A percentile compares a stretch with the other conserved stretches of the same genome.
These are phyloP conservation scores for Trogon melanurus DNA, from an alignment of 2,113 vertebrate genomes.

Conservation along the genomic window DNA sequence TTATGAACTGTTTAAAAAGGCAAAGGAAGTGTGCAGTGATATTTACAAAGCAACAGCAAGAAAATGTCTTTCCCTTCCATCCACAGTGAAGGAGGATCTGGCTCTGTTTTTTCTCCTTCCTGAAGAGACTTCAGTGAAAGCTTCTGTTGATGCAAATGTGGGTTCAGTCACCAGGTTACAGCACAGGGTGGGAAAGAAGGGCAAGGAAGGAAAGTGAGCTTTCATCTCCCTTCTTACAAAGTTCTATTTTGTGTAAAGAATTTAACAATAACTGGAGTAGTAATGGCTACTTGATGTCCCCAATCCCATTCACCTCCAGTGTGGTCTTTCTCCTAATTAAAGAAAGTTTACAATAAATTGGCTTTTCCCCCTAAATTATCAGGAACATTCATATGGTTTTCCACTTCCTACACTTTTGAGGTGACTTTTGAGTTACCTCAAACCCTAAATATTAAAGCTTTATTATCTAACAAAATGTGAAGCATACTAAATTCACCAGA, in stretches of 20 bases:
- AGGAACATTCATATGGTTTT: not conserved
- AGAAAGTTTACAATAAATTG: not conserved
- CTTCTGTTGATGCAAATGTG: rapidly evolving
- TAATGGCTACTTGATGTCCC: rapidly evolving
- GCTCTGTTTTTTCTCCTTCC: not conserved
- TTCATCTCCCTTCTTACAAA: not conserved
- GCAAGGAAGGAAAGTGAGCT: not conserved
- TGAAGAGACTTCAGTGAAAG: not conserved
- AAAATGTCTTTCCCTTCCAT: not conserved
- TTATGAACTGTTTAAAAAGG: not conserved
- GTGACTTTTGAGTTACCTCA: not conserved
- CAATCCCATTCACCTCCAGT: not conserved
- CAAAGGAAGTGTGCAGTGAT: not conserved
- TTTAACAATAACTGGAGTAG: not conserved
- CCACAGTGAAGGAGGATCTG: not conserved
- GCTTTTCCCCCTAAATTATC: not conserved
- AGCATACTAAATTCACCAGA: not conserved
- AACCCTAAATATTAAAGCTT: not conserved
- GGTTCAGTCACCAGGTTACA: not conserved
- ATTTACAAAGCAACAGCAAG: not conserved
- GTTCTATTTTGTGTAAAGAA: not conserved
- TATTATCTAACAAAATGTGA: not conserved
- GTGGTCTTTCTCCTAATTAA: not conserved
- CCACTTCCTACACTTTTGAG: not conserved
- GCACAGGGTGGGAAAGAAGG: not conserved